Percentiles rank a stretch among this genome's conserved stretches.
phyloP scores from a whole-genome alignment of 1,140 invertebrate genomes.

The Eumaeus atala region DNA sequence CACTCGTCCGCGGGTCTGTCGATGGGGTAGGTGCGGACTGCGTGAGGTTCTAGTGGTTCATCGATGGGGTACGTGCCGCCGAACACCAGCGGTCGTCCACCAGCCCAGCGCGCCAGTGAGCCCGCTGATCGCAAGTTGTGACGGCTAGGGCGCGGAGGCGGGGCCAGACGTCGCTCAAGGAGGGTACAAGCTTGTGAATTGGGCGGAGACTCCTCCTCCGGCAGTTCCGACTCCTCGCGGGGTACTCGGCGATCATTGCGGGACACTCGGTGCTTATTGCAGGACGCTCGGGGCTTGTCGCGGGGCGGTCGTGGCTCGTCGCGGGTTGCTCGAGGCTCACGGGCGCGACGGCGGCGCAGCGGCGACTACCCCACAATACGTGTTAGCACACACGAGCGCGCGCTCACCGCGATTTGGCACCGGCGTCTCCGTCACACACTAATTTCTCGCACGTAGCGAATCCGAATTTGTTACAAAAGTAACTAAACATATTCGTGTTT shows the following conservation, averaged over 20 bases:
- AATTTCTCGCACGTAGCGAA: too few species aligned
- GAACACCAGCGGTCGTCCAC: constrained; percentile 81
- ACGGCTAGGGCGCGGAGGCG: constrained; percentile 53
- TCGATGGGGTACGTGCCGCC: constrained; percentile 89
- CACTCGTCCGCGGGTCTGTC: constrained; percentile 32
- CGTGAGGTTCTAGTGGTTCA: constrained; percentile 46
- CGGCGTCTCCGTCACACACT: too few species aligned
- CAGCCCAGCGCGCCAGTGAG: constrained; percentile 35
- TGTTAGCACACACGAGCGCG: constrained; percentile 28
- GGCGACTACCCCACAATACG: constrained; percentile 35
- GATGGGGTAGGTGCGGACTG: constrained; percentile 41
- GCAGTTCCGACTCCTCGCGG: too few species aligned
- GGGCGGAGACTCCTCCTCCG: too few species aligned
- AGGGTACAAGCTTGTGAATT: background rate
- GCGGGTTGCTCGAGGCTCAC: constrained; percentile 24
- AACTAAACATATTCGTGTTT: too few species aligned
- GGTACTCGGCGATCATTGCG: too few species aligned
- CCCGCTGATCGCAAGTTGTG: constrained; percentile 31
- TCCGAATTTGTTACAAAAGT: too few species aligned
- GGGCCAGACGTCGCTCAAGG: constrained; percentile 10
- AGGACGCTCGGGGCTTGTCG: background rate
- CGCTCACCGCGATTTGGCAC: too few species aligned
- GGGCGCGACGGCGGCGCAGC: constrained; percentile 53
- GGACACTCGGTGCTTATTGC: background rate
- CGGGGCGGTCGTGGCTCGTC: constrained; percentile 67